A percentile compares a stretch with the other conserved stretches of the same genome.
phyloP scores from a whole-genome alignment of 2,797 vertebrate species.

The Sebastolobus altivelis region DNA sequence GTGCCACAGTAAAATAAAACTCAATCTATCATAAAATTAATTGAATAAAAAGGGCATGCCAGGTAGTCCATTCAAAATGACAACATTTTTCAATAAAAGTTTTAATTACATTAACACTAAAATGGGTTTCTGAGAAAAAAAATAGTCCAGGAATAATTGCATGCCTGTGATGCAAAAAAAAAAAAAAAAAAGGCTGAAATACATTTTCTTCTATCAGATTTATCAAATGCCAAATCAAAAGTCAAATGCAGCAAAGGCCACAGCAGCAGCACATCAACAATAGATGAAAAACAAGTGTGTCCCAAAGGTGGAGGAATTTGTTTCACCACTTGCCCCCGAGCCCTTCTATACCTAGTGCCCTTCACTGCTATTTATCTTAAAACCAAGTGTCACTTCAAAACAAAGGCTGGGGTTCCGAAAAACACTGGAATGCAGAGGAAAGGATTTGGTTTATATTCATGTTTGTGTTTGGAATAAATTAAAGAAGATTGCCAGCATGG shows the following conservation, averaged over 20 bases:
- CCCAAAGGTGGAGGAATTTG: neutral
- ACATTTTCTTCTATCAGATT: neutral
- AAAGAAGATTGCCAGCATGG: neutral
- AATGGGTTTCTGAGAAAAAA: neutral
- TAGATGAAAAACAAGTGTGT: constrained; percentile 2
- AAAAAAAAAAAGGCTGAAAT: neutral
- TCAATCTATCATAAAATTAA: neutral
- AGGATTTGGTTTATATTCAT: neutral
- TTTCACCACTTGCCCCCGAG: neutral
- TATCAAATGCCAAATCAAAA: constrained; percentile 33
- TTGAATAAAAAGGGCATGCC: neutral
- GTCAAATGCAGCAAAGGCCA: constrained; percentile 16
- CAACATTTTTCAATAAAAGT: neutral
- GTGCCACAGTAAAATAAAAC: neutral
- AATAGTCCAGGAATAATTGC: neutral
- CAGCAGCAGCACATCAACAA: neutral
- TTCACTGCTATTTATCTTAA: neutral
- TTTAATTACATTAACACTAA: constrained; percentile 22
- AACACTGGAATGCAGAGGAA: neutral
- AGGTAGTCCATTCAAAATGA: neutral
- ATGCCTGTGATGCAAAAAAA: neutral
- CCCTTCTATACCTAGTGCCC: neutral
- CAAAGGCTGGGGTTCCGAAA: neutral
- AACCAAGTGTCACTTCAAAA: neutral
- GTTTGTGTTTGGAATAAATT: constrained; percentile 4